These are phyloP conservation scores for Apostichopus californicus DNA, from an alignment of 35 echinoderm and acorn worm genomes.

Conservation along the genomic window DNA sequence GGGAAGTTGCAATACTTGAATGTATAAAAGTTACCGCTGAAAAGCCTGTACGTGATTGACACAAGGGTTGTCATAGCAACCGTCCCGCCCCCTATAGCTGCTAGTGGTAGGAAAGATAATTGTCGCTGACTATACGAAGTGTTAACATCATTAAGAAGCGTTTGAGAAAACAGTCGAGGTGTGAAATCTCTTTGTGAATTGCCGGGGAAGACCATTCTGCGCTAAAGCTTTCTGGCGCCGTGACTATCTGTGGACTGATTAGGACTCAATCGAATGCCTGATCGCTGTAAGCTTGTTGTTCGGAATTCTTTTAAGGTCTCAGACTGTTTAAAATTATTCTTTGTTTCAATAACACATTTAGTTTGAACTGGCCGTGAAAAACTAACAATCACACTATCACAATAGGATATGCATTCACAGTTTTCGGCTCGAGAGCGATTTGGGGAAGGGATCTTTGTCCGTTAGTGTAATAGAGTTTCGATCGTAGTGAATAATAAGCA, in stretches of 20 bases:
- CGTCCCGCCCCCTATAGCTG: slow-evolving; percentile 65
- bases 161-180: slow-evolving; percentile 93
- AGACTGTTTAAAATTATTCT: slow-evolving; percentile 41
- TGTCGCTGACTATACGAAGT: slow-evolving; percentile 98
- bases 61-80: slow-evolving; percentile 39
- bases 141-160: slow-evolving; percentile 99
- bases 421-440: background rate
- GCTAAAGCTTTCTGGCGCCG: slow-evolving; percentile 91
- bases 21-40: background rate
- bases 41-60: slow-evolving; percentile 68
- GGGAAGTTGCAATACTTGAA: background rate
- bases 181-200: slow-evolving; percentile 86
- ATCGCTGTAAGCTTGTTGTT: slow-evolving; percentile 23
- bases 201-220: slow-evolving; percentile 78
- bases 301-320: background rate
- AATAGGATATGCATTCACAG: background rate
- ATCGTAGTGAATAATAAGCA: slow-evolving; percentile 9
- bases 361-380: slow-evolving; percentile 50
- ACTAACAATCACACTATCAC: slow-evolving; percentile 43
- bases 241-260: slow-evolving; percentile 72
- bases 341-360: slow-evolving; percentile 56
- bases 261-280: slow-evolving; percentile 52
- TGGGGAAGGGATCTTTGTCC: slow-evolving; percentile 28
- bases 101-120: slow-evolving; percentile 71
- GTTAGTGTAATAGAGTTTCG: slow-evolving; percentile 40